phyloP scores from a whole-genome alignment of 2,113 vertebrate genomes.

The Varanus komodoensis region DNA sequence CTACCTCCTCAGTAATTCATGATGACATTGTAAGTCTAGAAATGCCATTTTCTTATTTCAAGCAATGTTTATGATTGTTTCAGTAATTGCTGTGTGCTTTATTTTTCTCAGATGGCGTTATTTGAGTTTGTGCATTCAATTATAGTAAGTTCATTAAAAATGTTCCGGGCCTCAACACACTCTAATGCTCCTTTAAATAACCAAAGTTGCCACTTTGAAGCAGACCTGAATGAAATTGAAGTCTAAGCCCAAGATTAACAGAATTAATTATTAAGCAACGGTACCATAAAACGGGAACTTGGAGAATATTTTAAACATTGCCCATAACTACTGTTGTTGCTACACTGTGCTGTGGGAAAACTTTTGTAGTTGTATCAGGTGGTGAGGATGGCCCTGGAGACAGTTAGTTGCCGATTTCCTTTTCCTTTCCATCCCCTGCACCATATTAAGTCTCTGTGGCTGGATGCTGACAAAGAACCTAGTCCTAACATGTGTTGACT shows the following conservation, averaged over 20 bases:
- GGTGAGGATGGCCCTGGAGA: background rate
- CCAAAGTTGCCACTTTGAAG: slow-evolving; percentile 12
- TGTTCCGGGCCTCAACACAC: slow-evolving; percentile 3
- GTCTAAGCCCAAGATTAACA: slow-evolving; percentile 17
- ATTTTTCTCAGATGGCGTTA: background rate
- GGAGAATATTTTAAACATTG: slow-evolving; percentile 36
- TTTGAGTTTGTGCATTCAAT: slow-evolving; percentile 23
- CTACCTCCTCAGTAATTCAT: slow-evolving; percentile 1
- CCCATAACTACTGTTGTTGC: slow-evolving; percentile 18
- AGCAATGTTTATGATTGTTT: slow-evolving; percentile 19
- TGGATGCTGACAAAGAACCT: background rate
- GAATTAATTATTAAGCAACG: slow-evolving; percentile 32
- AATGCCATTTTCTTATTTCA: slow-evolving; percentile 3
- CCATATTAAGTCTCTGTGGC: background rate
- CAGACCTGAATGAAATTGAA: slow-evolving; percentile 30
- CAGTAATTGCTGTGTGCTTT: slow-evolving; percentile 1
- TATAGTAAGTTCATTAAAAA: slow-evolving; percentile 33
- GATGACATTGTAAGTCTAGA: background rate
- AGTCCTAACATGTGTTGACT: background rate
- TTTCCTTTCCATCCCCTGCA: background rate
- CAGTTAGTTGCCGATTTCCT: background rate
- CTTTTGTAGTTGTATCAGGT: slow-evolving; percentile 35
- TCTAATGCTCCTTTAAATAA: slow-evolving; percentile 13
- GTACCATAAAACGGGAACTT: slow-evolving; percentile 12
- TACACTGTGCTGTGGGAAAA: background rate